Evolutionary conservation across 2,797 vertebrate species (phyloP).

Genomic region (Hydrolagus colliei): DNA sequence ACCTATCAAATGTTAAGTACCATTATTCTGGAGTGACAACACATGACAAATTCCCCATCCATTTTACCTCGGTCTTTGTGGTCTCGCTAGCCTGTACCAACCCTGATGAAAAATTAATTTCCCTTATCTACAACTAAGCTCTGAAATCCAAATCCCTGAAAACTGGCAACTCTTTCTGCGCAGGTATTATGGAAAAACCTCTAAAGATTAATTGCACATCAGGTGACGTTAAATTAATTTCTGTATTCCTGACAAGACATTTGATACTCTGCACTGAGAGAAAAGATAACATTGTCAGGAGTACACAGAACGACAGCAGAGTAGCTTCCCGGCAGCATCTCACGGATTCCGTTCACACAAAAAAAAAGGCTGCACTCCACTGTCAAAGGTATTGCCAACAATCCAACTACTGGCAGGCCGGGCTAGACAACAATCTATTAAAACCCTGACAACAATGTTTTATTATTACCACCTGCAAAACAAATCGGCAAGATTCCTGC

Average conservation of each 20-base stretch:
- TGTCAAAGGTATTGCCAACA: slow-evolving; percentile 54
- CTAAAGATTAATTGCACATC: slow-evolving; percentile 95
- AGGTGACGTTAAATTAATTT: slow-evolving; percentile 91
- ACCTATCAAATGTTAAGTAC: slow-evolving; percentile 86
- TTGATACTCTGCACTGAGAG: slow-evolving; percentile 65
- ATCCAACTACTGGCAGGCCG: slow-evolving; percentile 60
- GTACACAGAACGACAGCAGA: slow-evolving; percentile 75
- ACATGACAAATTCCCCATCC: slow-evolving; percentile 83
- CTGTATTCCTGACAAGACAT: slow-evolving; percentile 76
- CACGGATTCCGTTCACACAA: slow-evolving; percentile 61
- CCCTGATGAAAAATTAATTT: slow-evolving; percentile 99
- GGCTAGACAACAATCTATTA: slow-evolving; percentile 73
- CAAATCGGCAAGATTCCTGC: slow-evolving; percentile 15
- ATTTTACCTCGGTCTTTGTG: slow-evolving; percentile 75
- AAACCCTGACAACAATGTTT: slow-evolving; percentile 61
- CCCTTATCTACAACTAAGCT: slow-evolving; percentile 95
- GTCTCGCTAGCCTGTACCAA: slow-evolving; percentile 80
- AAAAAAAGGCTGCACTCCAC: slow-evolving; percentile 56
- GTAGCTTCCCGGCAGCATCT: slow-evolving; percentile 72
- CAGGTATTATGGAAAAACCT: slow-evolving; percentile 87
- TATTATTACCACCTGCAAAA: slow-evolving; percentile 44
- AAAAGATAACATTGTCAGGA: slow-evolving; percentile 94
- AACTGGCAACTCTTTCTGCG: slow-evolving; percentile 89
- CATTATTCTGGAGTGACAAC: slow-evolving; percentile 90
- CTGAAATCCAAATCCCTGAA: slow-evolving; percentile 92